Evolutionary conservation across 2,888 invertebrate genomes (phyloP).

Genomic region (Creontiades dilutus): DNA sequence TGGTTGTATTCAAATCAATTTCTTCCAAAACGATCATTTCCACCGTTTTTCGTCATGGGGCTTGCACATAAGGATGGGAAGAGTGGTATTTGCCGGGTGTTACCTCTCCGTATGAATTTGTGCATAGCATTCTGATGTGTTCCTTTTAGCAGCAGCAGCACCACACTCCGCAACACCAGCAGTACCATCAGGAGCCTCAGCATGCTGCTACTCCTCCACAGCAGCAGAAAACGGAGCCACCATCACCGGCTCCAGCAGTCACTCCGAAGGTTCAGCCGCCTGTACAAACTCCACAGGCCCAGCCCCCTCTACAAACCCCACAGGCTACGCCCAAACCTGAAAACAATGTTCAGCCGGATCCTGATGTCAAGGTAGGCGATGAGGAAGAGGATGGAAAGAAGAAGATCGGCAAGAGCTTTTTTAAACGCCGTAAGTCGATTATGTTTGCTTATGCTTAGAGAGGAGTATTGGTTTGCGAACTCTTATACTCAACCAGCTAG

Average conservation of each 20-base stretch:
- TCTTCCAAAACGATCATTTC: not conserved
- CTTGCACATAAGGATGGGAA: conserved; percentile 66
- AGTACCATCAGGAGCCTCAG: conserved; percentile 18
- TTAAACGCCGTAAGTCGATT: conserved; percentile 30
- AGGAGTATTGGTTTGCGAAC: too few relatives aligned
- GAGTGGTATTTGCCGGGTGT: conserved; percentile 74
- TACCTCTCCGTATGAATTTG: conserved; percentile 73
- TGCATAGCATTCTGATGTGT: conserved; percentile 75
- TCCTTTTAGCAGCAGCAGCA: conserved; percentile 71
- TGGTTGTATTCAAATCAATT: too few relatives aligned
- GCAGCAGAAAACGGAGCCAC: conserved; percentile 36
- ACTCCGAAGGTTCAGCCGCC: conserved; percentile 46
- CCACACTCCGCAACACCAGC: conserved; percentile 16
- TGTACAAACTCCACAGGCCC: not conserved
- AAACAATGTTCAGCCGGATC: not conserved
- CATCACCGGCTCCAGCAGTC: conserved; percentile 30
- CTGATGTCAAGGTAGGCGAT: not conserved
- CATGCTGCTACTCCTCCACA: conserved; percentile 1
- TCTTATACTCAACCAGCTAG: too few relatives aligned
- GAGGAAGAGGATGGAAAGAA: conserved; percentile 41
- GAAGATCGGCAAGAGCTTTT: not conserved
- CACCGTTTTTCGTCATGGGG: conserved; percentile 15
- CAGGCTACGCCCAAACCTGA: conserved; percentile 41
- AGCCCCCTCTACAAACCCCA: not conserved
- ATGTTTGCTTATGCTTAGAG: too few relatives aligned